Conservation (phyloP, 2,113 vertebrate species). For the Limanda limanda region DNA sequence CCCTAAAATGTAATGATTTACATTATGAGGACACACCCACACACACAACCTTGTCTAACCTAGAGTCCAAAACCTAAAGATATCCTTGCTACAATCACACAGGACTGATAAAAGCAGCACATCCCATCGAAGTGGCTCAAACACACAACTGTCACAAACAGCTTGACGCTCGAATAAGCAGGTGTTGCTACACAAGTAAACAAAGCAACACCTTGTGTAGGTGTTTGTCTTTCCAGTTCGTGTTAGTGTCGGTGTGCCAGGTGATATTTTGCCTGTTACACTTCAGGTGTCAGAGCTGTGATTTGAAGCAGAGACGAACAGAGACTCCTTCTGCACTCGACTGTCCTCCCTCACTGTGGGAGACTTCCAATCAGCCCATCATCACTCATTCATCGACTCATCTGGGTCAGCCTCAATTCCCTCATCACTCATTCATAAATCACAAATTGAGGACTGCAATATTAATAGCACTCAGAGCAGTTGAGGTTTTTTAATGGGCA, state of each 20-base stretch:
- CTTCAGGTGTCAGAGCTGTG: slow-evolving; percentile 27
- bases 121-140: no score
- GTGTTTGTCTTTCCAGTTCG: not conserved
- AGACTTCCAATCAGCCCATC: slow-evolving; percentile 59
- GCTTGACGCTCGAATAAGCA: no score
- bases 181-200: no score
- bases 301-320: slow-evolving; percentile 34
- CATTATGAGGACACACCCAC: no score
- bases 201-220: no score
- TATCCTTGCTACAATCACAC: no score
- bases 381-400: slow-evolving; percentile 75
- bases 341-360: slow-evolving; percentile 12
- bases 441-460: slow-evolving; percentile 77
- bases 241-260: not conserved
- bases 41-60: no score
- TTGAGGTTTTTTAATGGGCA: slow-evolving; percentile 73
- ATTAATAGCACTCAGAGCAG: slow-evolving; percentile 75
- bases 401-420: slow-evolving; percentile 74
- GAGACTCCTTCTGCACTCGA: slow-evolving; percentile 7
- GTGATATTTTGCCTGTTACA: slow-evolving; percentile 4
- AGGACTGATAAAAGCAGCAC: no score
- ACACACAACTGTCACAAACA: no score
- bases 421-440: slow-evolving; percentile 79
- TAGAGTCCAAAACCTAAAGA: no score
- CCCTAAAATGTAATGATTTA: no score